These are phyloP conservation scores for Cryptophagus acutangulus DNA, from an alignment of 2,888 invertebrate genomes.

Conservation along the genomic window DNA sequence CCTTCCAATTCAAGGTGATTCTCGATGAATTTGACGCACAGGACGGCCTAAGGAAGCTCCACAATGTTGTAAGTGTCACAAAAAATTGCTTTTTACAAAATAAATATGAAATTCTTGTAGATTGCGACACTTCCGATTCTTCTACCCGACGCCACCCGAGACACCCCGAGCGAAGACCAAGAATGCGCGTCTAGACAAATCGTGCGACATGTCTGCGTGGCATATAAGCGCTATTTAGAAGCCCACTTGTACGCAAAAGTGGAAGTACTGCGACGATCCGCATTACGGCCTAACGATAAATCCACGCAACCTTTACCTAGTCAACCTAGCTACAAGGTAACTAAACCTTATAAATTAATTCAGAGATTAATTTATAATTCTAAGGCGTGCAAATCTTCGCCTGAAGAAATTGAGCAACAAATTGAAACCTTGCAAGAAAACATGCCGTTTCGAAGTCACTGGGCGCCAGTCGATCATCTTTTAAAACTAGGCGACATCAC, in stretches of 20 bases:
- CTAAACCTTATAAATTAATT: not conserved
- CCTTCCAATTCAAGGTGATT: conserved; percentile 89
- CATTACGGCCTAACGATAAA: conserved; percentile 44
- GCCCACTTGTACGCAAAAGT: conserved; percentile 79
- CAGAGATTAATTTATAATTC: conserved; percentile 10
- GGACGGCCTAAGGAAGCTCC: conserved; percentile 88
- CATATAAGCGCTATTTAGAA: conserved; percentile 85
- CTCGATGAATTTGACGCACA: conserved; percentile 89
- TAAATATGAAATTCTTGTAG: conserved; percentile 41
- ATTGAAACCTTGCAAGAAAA: conserved; percentile 74
- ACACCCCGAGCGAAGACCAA: conserved; percentile 73
- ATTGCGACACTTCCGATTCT: conserved; percentile 82
- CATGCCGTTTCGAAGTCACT: conserved; percentile 70
- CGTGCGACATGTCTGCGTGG: conserved; percentile 84
- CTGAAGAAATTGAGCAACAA: conserved; percentile 82
- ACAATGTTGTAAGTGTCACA: conserved; percentile 73
- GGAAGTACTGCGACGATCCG: conserved; percentile 62
- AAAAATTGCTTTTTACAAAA: not conserved
- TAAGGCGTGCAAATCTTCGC: conserved; percentile 61
- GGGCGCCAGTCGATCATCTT: conserved; percentile 88
- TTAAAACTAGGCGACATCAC: conserved; percentile 77
- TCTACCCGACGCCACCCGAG: conserved; percentile 65
- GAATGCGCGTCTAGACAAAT: conserved; percentile 87
- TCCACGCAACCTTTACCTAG: conserved; percentile 40
- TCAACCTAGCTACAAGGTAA: conserved; percentile 49